Conservation (phyloP, 37 sponge, comb jelly and placozoan species). For the Cliona cf. orientalis region DNA sequence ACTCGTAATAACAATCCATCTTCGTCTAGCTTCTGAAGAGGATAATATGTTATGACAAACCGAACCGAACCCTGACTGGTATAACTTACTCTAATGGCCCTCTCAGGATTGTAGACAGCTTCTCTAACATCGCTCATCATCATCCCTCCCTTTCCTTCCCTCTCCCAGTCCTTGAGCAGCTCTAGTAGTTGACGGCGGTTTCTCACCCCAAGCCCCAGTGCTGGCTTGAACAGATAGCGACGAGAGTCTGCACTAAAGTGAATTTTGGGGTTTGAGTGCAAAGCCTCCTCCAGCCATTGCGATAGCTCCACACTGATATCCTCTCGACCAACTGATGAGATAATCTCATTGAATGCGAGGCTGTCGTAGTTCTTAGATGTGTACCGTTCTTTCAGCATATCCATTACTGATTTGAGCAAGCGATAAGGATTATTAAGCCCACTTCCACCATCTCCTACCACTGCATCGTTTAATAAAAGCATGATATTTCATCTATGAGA, state of each 20-base stretch:
- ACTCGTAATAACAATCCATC: conserved; percentile 27
- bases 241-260: conserved; percentile 32
- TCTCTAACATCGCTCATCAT: conserved; percentile 59
- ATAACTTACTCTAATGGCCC: conserved; percentile 38
- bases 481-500: no score
- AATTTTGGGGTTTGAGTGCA: conserved; percentile 60
- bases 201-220: conserved; percentile 43
- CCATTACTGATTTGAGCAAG: conserved; percentile 60
- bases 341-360: conserved; percentile 50
- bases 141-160: conserved; percentile 68
- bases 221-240: conserved; percentile 63
- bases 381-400: conserved; percentile 60
- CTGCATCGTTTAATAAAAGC: no score
- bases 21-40: conserved; percentile 45
- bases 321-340: conserved; percentile 6
- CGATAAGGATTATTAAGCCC: conserved; percentile 49
- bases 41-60: neutral
- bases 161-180: conserved; percentile 45
- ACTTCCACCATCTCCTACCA: neutral
- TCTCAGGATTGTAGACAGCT: conserved; percentile 68
- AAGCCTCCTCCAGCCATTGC: conserved; percentile 45
- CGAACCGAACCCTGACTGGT: neutral
- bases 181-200: conserved; percentile 53
- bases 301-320: conserved; percentile 40
- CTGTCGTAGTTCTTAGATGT: conserved; percentile 34